Percentiles rank a stretch among this genome's conserved stretches.
Evolutionary conservation across 2,113 vertebrate genomes (phyloP).

Genomic region (Micromys minutus): DNA sequence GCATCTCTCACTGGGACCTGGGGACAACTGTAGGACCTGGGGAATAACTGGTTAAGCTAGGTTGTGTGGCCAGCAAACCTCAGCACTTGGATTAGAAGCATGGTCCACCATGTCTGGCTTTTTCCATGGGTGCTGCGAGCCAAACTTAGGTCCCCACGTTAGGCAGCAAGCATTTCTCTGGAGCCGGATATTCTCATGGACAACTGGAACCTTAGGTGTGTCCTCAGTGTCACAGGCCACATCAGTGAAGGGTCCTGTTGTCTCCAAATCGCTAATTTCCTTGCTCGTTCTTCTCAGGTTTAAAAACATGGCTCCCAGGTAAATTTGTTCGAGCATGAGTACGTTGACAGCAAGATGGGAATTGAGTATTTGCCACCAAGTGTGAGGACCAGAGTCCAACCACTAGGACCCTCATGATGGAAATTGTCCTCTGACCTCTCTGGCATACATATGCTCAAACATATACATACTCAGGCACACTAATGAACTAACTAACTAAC

Average conservation of each 20-base stretch:
- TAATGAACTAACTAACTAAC: background rate
- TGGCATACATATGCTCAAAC: background rate
- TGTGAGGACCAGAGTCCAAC: background rate
- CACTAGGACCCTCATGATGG: background rate
- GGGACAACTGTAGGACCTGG: background rate
- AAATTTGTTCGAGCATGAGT: background rate
- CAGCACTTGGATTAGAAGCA: background rate
- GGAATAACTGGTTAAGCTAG: background rate
- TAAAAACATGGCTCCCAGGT: slow-evolving; percentile 17
- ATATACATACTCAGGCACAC: background rate
- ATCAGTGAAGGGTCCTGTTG: background rate
- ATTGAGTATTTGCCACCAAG: background rate
- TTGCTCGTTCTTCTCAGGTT: background rate
- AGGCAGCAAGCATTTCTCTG: background rate
- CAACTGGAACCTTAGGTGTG: background rate
- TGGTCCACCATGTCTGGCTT: background rate
- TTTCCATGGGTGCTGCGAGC: background rate
- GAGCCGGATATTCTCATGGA: background rate
- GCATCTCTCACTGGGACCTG: background rate
- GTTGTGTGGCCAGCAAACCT: background rate
- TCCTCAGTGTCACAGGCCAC: background rate
- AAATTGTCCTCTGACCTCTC: background rate
- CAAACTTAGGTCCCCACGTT: background rate
- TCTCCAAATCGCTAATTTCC: background rate
- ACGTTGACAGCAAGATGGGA: background rate